These are phyloP conservation scores for Aricia artaxerxes DNA, from an alignment of 2,888 invertebrate genomes.

Conservation along the genomic window DNA sequence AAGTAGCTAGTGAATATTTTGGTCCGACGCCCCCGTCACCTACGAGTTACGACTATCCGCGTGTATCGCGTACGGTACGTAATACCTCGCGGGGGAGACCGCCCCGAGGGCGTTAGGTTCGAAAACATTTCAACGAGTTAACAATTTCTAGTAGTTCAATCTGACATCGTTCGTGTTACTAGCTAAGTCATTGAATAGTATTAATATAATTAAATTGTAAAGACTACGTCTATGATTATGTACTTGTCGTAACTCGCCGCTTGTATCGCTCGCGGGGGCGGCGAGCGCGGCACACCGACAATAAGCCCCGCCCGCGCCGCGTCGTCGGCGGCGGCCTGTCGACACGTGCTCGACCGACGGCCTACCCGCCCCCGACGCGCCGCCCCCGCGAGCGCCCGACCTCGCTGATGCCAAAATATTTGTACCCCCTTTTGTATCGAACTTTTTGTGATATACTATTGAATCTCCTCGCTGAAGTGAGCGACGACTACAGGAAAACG, in stretches of 20 bases:
- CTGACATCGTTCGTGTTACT: background rate
- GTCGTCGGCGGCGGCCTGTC: background rate
- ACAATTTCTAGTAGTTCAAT: background rate
- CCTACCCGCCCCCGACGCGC: background rate
- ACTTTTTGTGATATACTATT: constrained; percentile 4
- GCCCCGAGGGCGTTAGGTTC: background rate
- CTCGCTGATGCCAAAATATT: constrained; percentile 14
- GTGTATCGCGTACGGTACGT: background rate
- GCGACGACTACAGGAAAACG: constrained; percentile 12
- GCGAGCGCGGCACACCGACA: constrained; percentile 1
- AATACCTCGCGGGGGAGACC: background rate
- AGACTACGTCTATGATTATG: background rate
- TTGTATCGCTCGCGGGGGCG: background rate
- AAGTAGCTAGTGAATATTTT: background rate
- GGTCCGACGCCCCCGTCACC: background rate
- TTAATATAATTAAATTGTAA: background rate
- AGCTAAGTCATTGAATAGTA: background rate
- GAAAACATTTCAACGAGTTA: background rate
- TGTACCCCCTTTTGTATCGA: constrained; percentile 3
- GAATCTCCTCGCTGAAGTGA: background rate
- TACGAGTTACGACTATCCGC: background rate
- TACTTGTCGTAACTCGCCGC: background rate
- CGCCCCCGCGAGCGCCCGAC: background rate
- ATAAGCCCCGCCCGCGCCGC: background rate
- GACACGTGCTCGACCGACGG: background rate